Conservation (phyloP, 2,797 vertebrate genomes). For the Galaxias olidus region DNA sequence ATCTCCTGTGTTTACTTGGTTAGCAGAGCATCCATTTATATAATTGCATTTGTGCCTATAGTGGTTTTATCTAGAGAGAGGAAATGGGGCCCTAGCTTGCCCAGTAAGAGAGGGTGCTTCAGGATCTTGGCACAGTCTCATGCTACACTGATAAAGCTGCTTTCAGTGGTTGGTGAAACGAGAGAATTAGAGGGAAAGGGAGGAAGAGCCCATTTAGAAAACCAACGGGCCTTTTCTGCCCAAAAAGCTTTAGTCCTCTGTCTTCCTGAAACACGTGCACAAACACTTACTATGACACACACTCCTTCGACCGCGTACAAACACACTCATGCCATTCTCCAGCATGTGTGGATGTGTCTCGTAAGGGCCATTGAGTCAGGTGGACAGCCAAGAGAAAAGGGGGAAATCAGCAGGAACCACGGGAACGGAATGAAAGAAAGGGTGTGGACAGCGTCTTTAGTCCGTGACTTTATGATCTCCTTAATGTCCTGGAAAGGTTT, state of each 20-base stretch:
- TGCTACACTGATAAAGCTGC: conserved; percentile 47
- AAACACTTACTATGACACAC: conserved; percentile 9
- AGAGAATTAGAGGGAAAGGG: conserved; percentile 40
- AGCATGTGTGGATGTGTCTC: conserved; percentile 41
- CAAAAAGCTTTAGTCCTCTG: neutral
- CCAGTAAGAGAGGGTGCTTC: conserved; percentile 30
- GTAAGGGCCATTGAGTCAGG: conserved; percentile 44
- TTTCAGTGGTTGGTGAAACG: conserved; percentile 45
- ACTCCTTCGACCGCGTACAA: neutral
- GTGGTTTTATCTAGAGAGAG: neutral
- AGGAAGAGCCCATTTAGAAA: conserved; percentile 20
- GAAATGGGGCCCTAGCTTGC: conserved; percentile 9
- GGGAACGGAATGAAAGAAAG: conserved; percentile 25
- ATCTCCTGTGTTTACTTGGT: too few relatives aligned
- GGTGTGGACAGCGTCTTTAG: conserved; percentile 43
- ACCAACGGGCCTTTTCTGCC: conserved; percentile 17
- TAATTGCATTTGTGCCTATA: neutral
- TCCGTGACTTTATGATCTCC: conserved; percentile 46
- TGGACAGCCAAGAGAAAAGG: conserved; percentile 32
- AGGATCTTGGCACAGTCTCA: conserved; percentile 38
- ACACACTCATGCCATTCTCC: conserved; percentile 23
- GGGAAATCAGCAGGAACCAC: conserved; percentile 21
- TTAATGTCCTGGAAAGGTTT: conserved; percentile 53
- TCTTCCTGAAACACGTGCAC: neutral
- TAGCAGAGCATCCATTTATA: too few relatives aligned